These are phyloP conservation scores for Hydrolagus affinis DNA, from an alignment of 2,113 vertebrate genomes.

Conservation along the genomic window DNA sequence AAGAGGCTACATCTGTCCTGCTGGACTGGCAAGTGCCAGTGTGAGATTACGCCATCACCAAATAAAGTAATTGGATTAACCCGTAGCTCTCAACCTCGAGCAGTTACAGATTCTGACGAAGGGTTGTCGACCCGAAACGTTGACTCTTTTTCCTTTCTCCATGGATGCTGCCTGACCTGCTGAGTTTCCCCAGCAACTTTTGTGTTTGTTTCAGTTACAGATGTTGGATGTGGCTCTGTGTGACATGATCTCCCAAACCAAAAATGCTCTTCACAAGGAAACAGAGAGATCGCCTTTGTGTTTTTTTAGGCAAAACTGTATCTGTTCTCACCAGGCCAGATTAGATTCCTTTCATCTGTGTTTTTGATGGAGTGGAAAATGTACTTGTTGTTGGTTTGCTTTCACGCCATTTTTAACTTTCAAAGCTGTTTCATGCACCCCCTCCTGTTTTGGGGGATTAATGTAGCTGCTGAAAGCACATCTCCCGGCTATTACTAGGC, in stretches of 20 bases:
- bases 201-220: too few species aligned
- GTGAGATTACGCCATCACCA: slow-evolving; percentile 13
- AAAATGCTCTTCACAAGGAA: not conserved
- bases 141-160: too few species aligned
- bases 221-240: slow-evolving; percentile 11
- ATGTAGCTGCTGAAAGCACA: not conserved
- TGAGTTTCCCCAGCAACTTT: too few species aligned
- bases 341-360: not conserved
- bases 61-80: slow-evolving; percentile 29
- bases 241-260: slow-evolving; percentile 9
- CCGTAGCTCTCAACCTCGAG: not conserved
- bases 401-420: not conserved
- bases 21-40: not conserved
- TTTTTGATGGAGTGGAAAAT: not conserved
- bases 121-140: too few species aligned
- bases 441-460: not conserved
- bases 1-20: slow-evolving; percentile 8
- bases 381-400: not conserved
- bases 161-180: too few species aligned
- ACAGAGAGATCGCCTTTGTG: not conserved
- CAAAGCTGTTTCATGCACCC: not conserved
- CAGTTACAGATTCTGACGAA: too few species aligned
- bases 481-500: not conserved
- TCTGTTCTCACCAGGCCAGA: not conserved
- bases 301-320: not conserved